Evolutionary conservation across 2,797 vertebrate species (phyloP).

Genomic region (Naso thynnoides): DNA sequence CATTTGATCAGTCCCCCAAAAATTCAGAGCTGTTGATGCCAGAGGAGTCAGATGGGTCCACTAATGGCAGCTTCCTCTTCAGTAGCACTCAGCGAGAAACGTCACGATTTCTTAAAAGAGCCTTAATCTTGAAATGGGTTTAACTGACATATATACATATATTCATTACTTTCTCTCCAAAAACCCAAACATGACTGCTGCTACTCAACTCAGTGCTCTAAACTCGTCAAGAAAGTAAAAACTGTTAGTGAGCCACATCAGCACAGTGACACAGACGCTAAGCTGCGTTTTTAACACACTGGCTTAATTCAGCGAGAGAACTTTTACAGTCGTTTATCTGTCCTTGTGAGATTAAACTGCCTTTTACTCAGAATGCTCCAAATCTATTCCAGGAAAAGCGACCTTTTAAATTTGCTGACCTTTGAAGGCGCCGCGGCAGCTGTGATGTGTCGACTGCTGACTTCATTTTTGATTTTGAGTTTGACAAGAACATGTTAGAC

Average conservation of each 20-base stretch:
- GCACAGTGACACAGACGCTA: constrained; percentile 28
- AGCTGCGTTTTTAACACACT: constrained; percentile 35
- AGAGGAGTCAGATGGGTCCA: neutral
- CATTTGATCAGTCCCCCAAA: neutral
- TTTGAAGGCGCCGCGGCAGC: constrained; percentile 34
- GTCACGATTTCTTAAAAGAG: neutral
- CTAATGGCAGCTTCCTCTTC: neutral
- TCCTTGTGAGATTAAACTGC: constrained; percentile 14
- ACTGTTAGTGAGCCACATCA: constrained; percentile 20
- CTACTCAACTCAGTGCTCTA: neutral
- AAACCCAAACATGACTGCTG: neutral
- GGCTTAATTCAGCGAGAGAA: constrained; percentile 19
- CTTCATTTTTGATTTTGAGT: constrained; percentile 48
- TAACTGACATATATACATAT: neutral
- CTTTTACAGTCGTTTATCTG: neutral
- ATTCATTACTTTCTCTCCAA: constrained; percentile 11
- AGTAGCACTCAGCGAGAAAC: neutral
- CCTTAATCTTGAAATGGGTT: neutral
- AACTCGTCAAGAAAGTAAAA: constrained; percentile 18
- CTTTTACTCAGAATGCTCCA: constrained; percentile 9
- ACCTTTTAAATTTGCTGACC: constrained; percentile 53
- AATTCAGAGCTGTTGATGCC: neutral
- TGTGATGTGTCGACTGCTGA: constrained; percentile 34
- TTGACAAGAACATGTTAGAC: constrained; percentile 19
- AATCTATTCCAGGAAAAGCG: constrained; percentile 38